Conservation (phyloP, 2,797 vertebrate genomes). For the Xenops minutus region DNA sequence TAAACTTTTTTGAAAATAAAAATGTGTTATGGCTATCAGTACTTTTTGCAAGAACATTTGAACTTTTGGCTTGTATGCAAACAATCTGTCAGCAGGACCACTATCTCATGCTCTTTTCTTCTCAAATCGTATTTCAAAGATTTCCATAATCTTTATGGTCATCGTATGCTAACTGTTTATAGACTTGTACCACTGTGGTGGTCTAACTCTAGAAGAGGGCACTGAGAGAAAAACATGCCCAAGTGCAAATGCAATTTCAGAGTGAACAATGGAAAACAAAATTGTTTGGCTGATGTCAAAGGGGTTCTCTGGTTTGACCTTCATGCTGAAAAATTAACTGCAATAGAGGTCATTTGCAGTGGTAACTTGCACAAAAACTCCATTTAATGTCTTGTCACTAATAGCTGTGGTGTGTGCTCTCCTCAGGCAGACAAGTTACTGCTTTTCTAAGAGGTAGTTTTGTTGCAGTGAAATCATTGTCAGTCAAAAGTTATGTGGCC, state of each 20-base stretch:
- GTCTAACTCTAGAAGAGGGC: background rate
- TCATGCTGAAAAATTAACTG: background rate
- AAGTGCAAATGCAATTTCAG: background rate
- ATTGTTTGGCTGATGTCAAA: background rate
- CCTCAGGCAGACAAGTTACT: background rate
- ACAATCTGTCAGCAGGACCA: background rate
- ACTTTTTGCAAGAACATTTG: background rate
- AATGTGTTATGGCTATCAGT: background rate
- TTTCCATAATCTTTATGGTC: background rate
- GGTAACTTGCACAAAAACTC: background rate
- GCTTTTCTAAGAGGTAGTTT: background rate
- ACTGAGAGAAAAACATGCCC: background rate
- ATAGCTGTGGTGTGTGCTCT: background rate
- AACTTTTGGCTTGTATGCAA: background rate
- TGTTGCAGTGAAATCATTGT: background rate
- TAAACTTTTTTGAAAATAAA: background rate
- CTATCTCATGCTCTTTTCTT: background rate
- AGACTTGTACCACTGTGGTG: background rate
- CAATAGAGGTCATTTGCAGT: background rate
- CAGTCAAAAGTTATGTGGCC: background rate
- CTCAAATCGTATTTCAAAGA: background rate
- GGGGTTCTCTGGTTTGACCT: background rate
- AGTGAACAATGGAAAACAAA: background rate
- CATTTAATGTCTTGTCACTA: background rate
- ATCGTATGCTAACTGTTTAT: background rate